These are phyloP conservation scores for Aethina tumida DNA, from an alignment of 1,140 invertebrate species.

Conservation along the genomic window DNA sequence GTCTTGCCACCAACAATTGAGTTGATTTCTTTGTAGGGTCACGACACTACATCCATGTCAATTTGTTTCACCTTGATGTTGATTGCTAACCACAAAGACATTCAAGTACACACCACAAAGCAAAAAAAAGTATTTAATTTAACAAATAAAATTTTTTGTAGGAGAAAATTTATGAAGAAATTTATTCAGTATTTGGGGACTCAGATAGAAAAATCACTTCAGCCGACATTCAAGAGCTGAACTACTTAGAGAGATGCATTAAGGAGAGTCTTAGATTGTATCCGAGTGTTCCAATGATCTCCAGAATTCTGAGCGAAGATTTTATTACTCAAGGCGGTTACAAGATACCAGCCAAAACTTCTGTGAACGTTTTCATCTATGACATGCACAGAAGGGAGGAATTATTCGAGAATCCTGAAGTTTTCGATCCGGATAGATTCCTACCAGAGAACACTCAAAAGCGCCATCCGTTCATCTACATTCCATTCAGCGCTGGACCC, in stretches of 20 bases:
- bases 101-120: conserved; percentile 16
- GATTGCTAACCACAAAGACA: conserved; percentile 27
- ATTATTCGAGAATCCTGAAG: conserved; percentile 51
- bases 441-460: conserved; percentile 40
- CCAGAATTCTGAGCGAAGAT: conserved; percentile 42
- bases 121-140: background rate
- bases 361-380: conserved; percentile 13
- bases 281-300: conserved; percentile 58
- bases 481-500: conserved; percentile 56
- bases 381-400: conserved; percentile 19
- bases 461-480: conserved; percentile 43
- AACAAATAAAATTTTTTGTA: conserved; percentile 3
- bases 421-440: conserved; percentile 61
- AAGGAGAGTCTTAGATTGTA: conserved; percentile 52
- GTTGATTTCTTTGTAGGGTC: conserved; percentile 41
- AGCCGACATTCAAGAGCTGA: conserved; percentile 50
- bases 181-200: conserved; percentile 50
- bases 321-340: conserved; percentile 9
- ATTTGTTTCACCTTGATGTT: conserved; percentile 31
- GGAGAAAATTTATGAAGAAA: conserved; percentile 35
- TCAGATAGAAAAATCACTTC: conserved; percentile 36
- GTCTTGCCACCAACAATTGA: too few relatives aligned
- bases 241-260: conserved; percentile 52
- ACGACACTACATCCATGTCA: conserved; percentile 34
- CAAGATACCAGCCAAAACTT: conserved; percentile 1